These are phyloP conservation scores for Trichopria drosophilae DNA, from an alignment of 2,888 invertebrate species.

Conservation along the genomic window DNA sequence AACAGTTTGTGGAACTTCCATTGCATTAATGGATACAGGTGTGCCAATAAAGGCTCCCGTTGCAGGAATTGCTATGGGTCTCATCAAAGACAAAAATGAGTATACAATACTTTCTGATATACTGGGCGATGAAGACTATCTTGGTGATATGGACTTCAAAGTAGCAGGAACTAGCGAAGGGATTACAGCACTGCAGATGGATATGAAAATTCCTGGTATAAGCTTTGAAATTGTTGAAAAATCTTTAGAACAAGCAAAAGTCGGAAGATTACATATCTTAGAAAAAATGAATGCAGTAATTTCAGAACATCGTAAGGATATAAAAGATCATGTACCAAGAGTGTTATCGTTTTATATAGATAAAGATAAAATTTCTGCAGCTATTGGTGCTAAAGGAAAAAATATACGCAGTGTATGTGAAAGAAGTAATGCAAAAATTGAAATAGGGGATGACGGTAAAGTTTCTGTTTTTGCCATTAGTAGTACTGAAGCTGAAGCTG, in stretches of 20 bases:
- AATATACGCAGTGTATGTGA: slow-evolving; percentile 14
- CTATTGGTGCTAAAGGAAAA: slow-evolving; percentile 16
- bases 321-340: slow-evolving; percentile 13
- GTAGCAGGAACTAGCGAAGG: slow-evolving; percentile 22
- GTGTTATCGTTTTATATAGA: slow-evolving; percentile 12
- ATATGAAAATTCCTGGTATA: slow-evolving; percentile 23
- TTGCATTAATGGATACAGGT: slow-evolving; percentile 23
- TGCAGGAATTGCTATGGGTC: slow-evolving; percentile 23
- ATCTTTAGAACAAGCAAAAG: slow-evolving; percentile 20
- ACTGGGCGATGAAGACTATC: slow-evolving; percentile 19
- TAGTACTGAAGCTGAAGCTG: slow-evolving; percentile 13
- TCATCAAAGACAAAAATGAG: slow-evolving; percentile 19
- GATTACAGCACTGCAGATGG: slow-evolving; percentile 22
- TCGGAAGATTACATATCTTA: slow-evolving; percentile 19
- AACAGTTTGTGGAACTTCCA: slow-evolving; percentile 20
- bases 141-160: slow-evolving; percentile 27
- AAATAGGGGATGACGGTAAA: slow-evolving; percentile 22
- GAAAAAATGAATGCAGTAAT: slow-evolving; percentile 17
- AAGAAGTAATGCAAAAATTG: slow-evolving; percentile 15
- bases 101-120: slow-evolving; percentile 20
- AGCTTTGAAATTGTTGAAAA: slow-evolving; percentile 15
- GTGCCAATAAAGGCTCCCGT: slow-evolving; percentile 21
- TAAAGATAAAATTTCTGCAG: slow-evolving; percentile 18
- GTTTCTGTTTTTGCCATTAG: slow-evolving; percentile 14
- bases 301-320: slow-evolving; percentile 9